Evolutionary conservation across 1,140 invertebrate genomes (phyloP).

Genomic region (Leptinotarsa texana): DNA sequence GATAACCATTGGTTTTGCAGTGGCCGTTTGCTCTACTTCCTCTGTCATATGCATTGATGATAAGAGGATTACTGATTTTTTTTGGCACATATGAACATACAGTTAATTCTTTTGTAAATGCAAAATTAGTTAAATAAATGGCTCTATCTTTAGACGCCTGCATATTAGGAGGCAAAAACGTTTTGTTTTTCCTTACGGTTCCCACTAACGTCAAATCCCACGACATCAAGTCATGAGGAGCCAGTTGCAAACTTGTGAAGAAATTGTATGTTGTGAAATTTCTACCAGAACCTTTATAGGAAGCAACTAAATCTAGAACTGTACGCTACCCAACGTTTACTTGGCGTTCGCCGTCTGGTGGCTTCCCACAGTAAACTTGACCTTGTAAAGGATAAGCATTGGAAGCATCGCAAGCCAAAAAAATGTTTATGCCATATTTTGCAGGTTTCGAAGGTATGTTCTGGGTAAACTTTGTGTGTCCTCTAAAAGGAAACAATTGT

Average conservation of each 20-base stretch:
- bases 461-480: conserved; percentile 48
- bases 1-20: conserved; percentile 2
- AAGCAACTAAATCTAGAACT: conserved; percentile 39
- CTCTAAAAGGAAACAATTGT: conserved; percentile 49
- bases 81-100: conserved; percentile 1
- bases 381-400: conserved; percentile 40
- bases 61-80: not conserved
- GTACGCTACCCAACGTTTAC: not conserved
- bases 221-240: no score
- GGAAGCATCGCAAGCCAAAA: conserved; percentile 46
- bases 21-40: not conserved
- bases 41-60: not conserved
- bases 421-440: conserved; percentile 54
- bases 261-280: conserved; percentile 21
- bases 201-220: no score
- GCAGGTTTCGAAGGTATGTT: no score
- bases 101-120: conserved; percentile 34
- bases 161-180: not conserved
- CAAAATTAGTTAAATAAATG: not conserved
- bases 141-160: no score
- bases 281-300: conserved; percentile 33
- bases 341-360: not conserved
- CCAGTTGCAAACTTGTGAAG: conserved; percentile 7
- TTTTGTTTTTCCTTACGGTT: not conserved
- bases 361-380: conserved; percentile 40